Percentiles rank a stretch among this genome's conserved stretches.
Evolutionary conservation across 2,797 vertebrate genomes (phyloP).

Genomic region (Coregonus ussuriensis): DNA sequence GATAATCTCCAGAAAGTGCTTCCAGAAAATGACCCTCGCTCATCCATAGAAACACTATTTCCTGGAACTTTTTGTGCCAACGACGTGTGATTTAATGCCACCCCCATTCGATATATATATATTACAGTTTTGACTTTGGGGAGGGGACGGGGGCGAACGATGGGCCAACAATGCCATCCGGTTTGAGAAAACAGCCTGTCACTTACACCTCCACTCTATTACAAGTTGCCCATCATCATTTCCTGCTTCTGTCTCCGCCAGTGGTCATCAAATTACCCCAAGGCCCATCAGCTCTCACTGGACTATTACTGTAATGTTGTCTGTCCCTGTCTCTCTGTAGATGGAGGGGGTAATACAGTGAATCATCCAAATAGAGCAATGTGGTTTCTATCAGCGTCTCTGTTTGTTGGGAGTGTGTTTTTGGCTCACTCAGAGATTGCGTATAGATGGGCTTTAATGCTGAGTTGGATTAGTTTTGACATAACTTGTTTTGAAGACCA

Average conservation of each 20-base stretch:
- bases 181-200: background rate
- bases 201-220: background rate
- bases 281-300: background rate
- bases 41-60: constrained; percentile 23
- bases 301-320: background rate
- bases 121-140: constrained; percentile 32
- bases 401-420: background rate
- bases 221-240: background rate
- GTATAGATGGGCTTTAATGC: constrained; percentile 26
- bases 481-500: background rate
- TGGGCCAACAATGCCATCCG: background rate
- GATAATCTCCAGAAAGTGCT: constrained; percentile 41
- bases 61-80: constrained; percentile 38
- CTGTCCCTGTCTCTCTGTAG: background rate
- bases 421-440: background rate
- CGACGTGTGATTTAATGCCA: constrained; percentile 27
- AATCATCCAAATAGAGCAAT: background rate
- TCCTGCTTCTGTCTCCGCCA: background rate
- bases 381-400: background rate
- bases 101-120: constrained; percentile 33
- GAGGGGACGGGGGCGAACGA: constrained; percentile 1
- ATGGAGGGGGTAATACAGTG: constrained; percentile 24
- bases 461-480: constrained; percentile 20
- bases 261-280: background rate
- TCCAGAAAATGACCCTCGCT: constrained; percentile 34